Evolutionary conservation across 2,888 invertebrate species (phyloP), one percentile per base, ranked within the genome.

Genomic region (Arenicola marina): DNA sequence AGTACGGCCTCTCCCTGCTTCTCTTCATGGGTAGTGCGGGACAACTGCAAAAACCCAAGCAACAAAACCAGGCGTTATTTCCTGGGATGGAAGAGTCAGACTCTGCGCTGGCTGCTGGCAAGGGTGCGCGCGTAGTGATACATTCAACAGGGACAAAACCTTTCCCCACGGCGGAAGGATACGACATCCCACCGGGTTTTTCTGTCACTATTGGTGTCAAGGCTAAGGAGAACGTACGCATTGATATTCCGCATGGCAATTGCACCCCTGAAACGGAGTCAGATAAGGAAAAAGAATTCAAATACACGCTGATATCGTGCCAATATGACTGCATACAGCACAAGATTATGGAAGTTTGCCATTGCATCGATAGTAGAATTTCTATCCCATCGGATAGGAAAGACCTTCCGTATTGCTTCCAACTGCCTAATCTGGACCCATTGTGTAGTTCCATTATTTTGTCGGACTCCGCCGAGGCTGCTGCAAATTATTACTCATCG

Each of bases 1-100:
- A 72, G 26, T 68, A 72, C 58, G 73, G 73, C 0, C 58, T 73
- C 32, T 66, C 69, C 4, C 46, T 72, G 28, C 61, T 73, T 15
- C 62, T 73, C 7, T 73, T 72, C 58, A 59, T 67, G 11, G 71
- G 70, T 15, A 73, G 70, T 54, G 72, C 70, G 11, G 72, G 72
- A 4, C 66, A 66, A 24, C 46, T 70, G 18, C 34, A 34, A n/a
- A 56, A 34, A 3, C 34, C 57, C 15, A 4, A 4, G n/a, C 1
- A 4, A 21, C 24, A 3, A 2, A 29, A 56, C n/a, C 4, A 24
- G 2, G 15, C 44, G 15, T 26, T 18, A n/a, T 48, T 67, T 21
- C 66, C 68, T 2, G 68, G 66, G 2, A 46, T 68, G 56, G 54
- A 64, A 55, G 68, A 70, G 51, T 58, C 67, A 2, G 67, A 73